phyloP scores from a whole-genome alignment of 2,113 vertebrate species.

The Pantherophis guttatus region DNA sequence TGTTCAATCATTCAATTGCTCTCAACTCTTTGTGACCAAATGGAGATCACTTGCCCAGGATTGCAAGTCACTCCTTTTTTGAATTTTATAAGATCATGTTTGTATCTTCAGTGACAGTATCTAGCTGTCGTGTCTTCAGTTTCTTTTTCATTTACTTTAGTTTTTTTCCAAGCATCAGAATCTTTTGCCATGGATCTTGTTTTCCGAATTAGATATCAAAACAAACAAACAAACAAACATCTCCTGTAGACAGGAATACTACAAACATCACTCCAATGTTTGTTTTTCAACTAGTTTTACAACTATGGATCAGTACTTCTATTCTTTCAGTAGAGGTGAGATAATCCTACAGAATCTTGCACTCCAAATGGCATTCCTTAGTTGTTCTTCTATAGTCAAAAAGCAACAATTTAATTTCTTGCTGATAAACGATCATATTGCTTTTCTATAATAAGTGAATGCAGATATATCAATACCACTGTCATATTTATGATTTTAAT shows the following conservation, averaged over 20 bases:
- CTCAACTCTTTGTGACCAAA: neutral
- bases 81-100: neutral
- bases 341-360: neutral
- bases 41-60: neutral
- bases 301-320: neutral
- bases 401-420: neutral
- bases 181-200: neutral
- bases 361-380: neutral
- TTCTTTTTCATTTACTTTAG: neutral
- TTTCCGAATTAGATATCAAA: neutral
- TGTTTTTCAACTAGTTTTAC: neutral
- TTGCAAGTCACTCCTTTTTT: neutral
- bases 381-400: neutral
- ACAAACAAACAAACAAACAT: neutral
- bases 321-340: neutral
- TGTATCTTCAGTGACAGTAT: neutral
- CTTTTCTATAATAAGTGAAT: slow-evolving; percentile 33
- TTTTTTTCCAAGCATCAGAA: neutral
- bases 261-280: neutral
- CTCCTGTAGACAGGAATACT: neutral
- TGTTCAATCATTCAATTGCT: neutral
- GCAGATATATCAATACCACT: neutral
- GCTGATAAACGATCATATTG: slow-evolving; percentile 16
- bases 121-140: neutral
- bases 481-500: slow-evolving; percentile 36